These are phyloP conservation scores for Herpailurus yagouaroundi DNA, from an alignment of 2,113 vertebrate genomes.

Conservation along the genomic window DNA sequence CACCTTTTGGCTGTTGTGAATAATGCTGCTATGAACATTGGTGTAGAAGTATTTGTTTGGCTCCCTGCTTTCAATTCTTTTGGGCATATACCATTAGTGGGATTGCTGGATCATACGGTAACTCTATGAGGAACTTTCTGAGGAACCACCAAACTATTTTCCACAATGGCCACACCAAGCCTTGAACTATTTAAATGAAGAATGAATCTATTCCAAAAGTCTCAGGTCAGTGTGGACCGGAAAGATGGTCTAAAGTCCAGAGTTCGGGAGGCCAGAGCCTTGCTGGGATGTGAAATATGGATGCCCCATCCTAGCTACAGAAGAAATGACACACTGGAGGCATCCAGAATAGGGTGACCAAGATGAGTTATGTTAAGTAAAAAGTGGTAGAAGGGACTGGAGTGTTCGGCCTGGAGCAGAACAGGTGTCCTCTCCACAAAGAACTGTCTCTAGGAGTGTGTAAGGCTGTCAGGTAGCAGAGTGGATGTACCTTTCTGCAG, in stretches of 20 bases:
- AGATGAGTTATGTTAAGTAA: not conserved
- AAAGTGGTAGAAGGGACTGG: not conserved
- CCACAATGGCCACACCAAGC: not conserved
- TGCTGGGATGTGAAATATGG: not conserved
- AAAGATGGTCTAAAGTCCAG: not conserved
- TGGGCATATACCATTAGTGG: not conserved
- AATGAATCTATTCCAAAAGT: not conserved
- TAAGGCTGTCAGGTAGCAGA: not conserved
- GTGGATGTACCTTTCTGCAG: not conserved
- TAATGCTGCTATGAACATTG: not conserved
- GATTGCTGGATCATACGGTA: not conserved
- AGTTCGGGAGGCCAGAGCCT: not conserved
- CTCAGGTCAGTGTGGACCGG: not conserved
- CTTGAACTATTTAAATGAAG: not conserved
- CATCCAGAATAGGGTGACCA: not conserved
- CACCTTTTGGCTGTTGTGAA: not conserved
- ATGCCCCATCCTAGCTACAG: not conserved
- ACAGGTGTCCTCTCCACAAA: not conserved
- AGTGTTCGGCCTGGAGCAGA: not conserved
- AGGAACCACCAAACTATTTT: not conserved
- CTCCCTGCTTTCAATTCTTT: not conserved
- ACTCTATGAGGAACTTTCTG: constrained; percentile 6
- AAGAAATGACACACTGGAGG: not conserved
- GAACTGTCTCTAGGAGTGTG: not conserved
- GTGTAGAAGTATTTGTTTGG: not conserved